Evolutionary conservation across 2,113 vertebrate genomes (phyloP).

Genomic region (Grammomys surdaster): DNA sequence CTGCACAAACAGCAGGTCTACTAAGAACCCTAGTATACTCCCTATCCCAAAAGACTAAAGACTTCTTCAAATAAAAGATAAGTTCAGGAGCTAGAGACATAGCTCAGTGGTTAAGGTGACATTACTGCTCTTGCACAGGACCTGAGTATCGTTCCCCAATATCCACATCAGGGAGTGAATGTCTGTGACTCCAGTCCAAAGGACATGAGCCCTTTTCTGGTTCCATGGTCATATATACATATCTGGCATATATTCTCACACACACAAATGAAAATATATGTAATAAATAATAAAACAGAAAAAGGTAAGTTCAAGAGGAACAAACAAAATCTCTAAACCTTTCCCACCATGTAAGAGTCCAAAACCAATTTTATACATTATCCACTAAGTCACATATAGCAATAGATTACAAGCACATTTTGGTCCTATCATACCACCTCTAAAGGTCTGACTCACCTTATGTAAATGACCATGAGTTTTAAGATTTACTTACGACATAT

Average conservation of each 20-base stretch:
- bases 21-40: background rate
- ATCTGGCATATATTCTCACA: background rate
- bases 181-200: background rate
- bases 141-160: background rate
- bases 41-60: background rate
- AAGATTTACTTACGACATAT: background rate
- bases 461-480: slow-evolving; percentile 31
- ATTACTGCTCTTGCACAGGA: background rate
- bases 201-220: background rate
- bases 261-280: background rate
- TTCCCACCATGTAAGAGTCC: background rate
- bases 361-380: slow-evolving; percentile 29
- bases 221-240: background rate
- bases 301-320: background rate
- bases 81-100: background rate
- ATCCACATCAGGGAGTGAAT: background rate
- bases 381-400: background rate
- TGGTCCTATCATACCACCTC: background rate
- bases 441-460: slow-evolving; percentile 5
- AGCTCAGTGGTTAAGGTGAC: background rate
- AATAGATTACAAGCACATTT: background rate
- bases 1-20: background rate
- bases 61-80: background rate
- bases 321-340: slow-evolving; percentile 22
- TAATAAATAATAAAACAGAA: background rate